phyloP scores from a whole-genome alignment of 2,797 vertebrate genomes.

The Esox masquinongy region DNA sequence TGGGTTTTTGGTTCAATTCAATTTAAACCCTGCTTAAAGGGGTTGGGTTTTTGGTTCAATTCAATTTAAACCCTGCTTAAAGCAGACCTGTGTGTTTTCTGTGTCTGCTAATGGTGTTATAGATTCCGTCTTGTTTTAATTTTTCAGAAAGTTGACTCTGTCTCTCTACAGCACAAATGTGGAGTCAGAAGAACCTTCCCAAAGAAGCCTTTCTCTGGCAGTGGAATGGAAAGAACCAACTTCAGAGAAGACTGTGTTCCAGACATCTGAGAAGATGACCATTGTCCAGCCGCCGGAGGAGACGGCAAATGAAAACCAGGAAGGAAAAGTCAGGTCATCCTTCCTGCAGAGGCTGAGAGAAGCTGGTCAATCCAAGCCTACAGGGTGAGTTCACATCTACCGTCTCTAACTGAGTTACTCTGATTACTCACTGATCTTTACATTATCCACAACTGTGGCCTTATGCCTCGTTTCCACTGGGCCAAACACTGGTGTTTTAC shows the following conservation, averaged over 20 bases:
- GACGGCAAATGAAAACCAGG: neutral
- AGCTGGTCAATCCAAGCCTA: neutral
- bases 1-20: too few species aligned
- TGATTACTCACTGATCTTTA: neutral
- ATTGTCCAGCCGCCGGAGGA: neutral
- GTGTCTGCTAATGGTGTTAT: too few species aligned
- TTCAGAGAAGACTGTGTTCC: neutral
- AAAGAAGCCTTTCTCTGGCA: neutral
- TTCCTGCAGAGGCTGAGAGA: neutral
- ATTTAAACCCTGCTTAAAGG: too few species aligned
- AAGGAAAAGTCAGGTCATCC: neutral
- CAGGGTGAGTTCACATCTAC: neutral
- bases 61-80: neutral
- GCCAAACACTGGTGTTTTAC: too few species aligned
- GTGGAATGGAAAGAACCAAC: neutral
- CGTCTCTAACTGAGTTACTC: neutral
- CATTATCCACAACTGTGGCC: neutral
- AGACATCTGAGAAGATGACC: neutral
- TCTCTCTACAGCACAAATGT: neutral
- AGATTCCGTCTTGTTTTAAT: neutral
- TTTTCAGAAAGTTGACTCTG: neutral
- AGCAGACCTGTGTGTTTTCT: neutral
- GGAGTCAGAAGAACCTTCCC: neutral
- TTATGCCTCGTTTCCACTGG: too few species aligned
- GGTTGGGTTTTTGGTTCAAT: too few species aligned